A percentile compares a stretch with the other conserved stretches of the same genome.
Evolutionary conservation across 2,888 invertebrate species (phyloP).

Genomic region (Ornithoptera alexandrae): DNA sequence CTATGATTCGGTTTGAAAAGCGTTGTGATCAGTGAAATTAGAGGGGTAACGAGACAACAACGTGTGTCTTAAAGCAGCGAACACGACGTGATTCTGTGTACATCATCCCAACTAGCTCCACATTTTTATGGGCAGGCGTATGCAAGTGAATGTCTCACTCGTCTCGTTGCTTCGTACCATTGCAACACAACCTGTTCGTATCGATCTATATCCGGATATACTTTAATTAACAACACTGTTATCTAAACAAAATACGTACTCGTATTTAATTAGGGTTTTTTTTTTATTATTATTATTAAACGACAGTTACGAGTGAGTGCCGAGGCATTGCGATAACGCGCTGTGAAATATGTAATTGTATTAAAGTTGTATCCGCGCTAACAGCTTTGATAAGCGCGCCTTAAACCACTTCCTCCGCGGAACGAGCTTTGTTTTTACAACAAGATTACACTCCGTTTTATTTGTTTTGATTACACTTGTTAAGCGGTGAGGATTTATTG

Average conservation of each 20-base stretch:
- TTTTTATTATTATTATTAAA: conserved; percentile 2
- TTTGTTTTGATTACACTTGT: conserved; percentile 31
- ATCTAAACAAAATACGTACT: conserved; percentile 13
- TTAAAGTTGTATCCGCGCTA: conserved; percentile 54
- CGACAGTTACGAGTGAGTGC: conserved; percentile 17
- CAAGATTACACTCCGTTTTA: conserved; percentile 32
- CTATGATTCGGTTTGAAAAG: too few species aligned
- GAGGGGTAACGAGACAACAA: too few species aligned
- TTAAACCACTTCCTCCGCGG: conserved; percentile 45
- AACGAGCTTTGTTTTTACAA: conserved; percentile 43
- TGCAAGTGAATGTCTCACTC: too few species aligned
- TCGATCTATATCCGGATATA: background rate
- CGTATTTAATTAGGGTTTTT: conserved; percentile 20
- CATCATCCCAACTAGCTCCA: too few species aligned
- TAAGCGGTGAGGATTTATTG: conserved; percentile 30
- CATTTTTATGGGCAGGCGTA: too few species aligned
- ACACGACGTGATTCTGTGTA: too few species aligned
- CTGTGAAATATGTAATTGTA: conserved; percentile 63
- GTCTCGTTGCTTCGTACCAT: too few species aligned
- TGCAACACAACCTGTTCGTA: too few species aligned
- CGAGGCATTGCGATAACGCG: conserved; percentile 38
- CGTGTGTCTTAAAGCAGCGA: too few species aligned
- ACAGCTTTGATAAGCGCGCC: conserved; percentile 49
- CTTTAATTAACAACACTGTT: conserved; percentile 7
- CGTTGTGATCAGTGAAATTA: too few species aligned